A percentile compares a stretch with the other conserved stretches of the same genome.
Conservation (phyloP, 1,140 invertebrate genomes). For the Octopus sinensis region DNA sequence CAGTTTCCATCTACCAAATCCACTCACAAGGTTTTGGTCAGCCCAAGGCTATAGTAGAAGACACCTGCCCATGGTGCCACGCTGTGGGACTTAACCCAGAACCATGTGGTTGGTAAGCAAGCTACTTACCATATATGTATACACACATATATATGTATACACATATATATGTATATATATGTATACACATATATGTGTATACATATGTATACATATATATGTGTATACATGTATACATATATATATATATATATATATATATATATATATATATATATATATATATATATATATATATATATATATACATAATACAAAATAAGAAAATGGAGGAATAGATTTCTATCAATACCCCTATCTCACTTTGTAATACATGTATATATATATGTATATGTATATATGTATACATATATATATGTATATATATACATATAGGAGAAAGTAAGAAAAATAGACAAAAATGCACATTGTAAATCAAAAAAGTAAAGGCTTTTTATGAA, state of each 20-base stretch:
- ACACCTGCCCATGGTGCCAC: no score
- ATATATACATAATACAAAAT: neutral
- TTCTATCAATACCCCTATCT: no score
- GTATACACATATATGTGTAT: neutral
- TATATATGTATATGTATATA: neutral
- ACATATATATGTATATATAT: neutral
- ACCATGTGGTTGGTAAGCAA: no score
- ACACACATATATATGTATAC: neutral
- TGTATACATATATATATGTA: neutral
- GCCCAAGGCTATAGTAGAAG: no score
- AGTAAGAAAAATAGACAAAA: no score
- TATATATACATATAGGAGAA: neutral
- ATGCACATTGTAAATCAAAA: no score
- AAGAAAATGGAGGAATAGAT: no score
- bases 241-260: conserved; percentile 2
- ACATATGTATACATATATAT: neutral
- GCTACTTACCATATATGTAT: neutral
- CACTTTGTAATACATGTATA: neutral
- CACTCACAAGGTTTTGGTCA: no score
- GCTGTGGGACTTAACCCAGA: no score
- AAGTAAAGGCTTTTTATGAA: no score
- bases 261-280: conserved; percentile 2
- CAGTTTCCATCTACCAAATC: no score
- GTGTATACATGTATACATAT: neutral
- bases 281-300: conserved; percentile 5